Percentiles rank a stretch among this genome's conserved stretches.
These are phyloP conservation scores for Ara ararauna DNA, from an alignment of 2,797 vertebrate genomes.

Conservation along the genomic window DNA sequence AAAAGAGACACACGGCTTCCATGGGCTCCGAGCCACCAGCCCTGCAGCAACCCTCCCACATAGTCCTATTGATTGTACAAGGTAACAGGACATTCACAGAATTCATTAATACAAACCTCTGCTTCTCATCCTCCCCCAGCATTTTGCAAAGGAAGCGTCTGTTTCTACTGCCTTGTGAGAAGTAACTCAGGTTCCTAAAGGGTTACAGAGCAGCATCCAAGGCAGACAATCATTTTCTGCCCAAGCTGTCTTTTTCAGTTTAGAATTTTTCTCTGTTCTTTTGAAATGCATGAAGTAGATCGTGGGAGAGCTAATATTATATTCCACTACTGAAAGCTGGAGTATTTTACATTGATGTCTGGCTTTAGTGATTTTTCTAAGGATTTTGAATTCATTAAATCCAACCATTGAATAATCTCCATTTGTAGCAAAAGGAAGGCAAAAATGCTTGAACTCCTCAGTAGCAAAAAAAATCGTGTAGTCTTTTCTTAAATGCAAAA, in stretches of 20 bases:
- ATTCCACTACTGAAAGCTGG: slow-evolving; percentile 69
- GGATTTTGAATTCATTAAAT: slow-evolving; percentile 73
- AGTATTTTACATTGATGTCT: slow-evolving; percentile 73
- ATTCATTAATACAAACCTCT: background rate
- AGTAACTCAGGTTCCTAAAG: slow-evolving; percentile 12
- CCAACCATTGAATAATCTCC: slow-evolving; percentile 66
- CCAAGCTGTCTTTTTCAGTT: slow-evolving; percentile 58
- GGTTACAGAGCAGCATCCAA: slow-evolving; percentile 50
- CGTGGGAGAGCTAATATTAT: slow-evolving; percentile 69
- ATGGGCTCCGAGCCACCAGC: background rate
- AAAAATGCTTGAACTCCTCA: slow-evolving; percentile 37
- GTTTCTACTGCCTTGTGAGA: background rate
- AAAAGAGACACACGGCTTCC: background rate
- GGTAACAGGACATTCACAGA: background rate
- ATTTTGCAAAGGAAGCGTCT: background rate
- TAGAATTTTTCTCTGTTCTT: slow-evolving; percentile 63
- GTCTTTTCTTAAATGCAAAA: background rate
- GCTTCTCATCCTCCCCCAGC: background rate
- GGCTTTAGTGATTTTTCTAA: slow-evolving; percentile 74
- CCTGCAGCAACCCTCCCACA: background rate
- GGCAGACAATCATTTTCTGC: slow-evolving; percentile 53
- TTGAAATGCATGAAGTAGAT: slow-evolving; percentile 67
- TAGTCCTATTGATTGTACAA: background rate
- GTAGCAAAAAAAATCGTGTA: background rate
- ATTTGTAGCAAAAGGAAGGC: slow-evolving; percentile 41